A percentile compares a stretch with the other conserved stretches of the same genome.
Conservation (phyloP, 2,888 invertebrate genomes). For the Agonopterix subpropinquella region DNA sequence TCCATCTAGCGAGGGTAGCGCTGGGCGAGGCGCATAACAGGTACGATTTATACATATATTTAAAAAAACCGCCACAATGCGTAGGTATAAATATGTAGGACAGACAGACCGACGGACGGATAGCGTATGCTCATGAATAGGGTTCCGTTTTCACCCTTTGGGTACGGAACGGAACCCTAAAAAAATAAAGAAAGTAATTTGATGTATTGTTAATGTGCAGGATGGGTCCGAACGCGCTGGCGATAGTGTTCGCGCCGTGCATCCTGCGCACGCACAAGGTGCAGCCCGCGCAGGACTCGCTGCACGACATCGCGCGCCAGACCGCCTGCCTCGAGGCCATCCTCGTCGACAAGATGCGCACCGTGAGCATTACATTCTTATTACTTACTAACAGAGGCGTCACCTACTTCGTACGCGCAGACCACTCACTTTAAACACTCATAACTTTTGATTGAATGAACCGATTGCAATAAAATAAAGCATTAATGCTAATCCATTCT, state of each 20-base stretch:
- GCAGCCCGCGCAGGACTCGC: conserved; percentile 93
- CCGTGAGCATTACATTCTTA: conserved; percentile 34
- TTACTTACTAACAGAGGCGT: too few relatives aligned
- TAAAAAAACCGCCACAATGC: too few relatives aligned
- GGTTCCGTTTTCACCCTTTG: too few relatives aligned
- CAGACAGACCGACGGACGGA: too few relatives aligned
- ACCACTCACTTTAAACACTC: too few relatives aligned
- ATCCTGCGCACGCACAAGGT: conserved; percentile 91
- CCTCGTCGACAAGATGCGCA: conserved; percentile 86
- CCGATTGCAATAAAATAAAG: too few relatives aligned
- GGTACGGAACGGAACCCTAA: too few relatives aligned
- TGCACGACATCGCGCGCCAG: conserved; percentile 92
- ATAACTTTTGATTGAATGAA: too few relatives aligned
- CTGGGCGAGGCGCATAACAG: conserved; percentile 88
- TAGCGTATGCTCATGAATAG: too few relatives aligned
- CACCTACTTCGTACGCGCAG: too few relatives aligned
- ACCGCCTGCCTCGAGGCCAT: conserved; percentile 94
- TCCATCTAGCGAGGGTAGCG: conserved; percentile 93
- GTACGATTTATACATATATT: conserved; percentile 20
- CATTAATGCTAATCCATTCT: too few relatives aligned
- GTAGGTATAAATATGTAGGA: too few relatives aligned
- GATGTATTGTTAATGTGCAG: conserved; percentile 38
- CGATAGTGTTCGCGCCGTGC: conserved; percentile 97
- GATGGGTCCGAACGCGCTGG: conserved; percentile 93
- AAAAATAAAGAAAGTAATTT: background rate